Evolutionary conservation across 2,113 vertebrate genomes (phyloP).

Genomic region (Bostrychus sinensis): DNA sequence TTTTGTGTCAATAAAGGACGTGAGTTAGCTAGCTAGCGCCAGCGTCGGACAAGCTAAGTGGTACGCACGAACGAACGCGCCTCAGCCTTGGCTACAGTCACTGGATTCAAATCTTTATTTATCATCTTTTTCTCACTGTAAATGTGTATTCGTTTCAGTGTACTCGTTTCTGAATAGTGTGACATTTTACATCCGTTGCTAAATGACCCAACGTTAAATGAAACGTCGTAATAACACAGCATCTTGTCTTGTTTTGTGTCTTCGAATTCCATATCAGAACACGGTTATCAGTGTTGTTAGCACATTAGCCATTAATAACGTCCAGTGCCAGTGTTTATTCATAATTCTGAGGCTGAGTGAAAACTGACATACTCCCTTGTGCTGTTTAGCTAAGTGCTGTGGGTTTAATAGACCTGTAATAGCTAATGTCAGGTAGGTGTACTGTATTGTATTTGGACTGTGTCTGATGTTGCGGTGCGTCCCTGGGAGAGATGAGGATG

Average conservation of each 20-base stretch:
- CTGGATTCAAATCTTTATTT: neutral
- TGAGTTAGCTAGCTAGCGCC: slow-evolving; percentile 64
- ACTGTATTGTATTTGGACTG: neutral
- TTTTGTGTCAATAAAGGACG: slow-evolving; percentile 38
- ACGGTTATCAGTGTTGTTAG: neutral
- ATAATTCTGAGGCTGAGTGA: neutral
- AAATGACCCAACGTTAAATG: neutral
- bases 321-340: neutral
- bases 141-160: neutral
- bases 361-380: neutral
- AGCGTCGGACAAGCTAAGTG: slow-evolving; percentile 43
- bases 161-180: neutral
- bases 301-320: neutral
- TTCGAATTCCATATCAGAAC: neutral
- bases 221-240: neutral
- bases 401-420: neutral
- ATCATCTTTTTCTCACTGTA: neutral
- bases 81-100: slow-evolving; percentile 3
- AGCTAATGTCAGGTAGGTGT: neutral
- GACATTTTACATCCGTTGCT: neutral
- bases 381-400: no score
- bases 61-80: neutral
- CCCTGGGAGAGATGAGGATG: neutral
- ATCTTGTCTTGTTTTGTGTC: neutral
- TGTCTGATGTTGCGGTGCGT: neutral